These are phyloP conservation scores for Syritta pipiens DNA, from an alignment of 2,888 invertebrate genomes.

Conservation along the genomic window DNA sequence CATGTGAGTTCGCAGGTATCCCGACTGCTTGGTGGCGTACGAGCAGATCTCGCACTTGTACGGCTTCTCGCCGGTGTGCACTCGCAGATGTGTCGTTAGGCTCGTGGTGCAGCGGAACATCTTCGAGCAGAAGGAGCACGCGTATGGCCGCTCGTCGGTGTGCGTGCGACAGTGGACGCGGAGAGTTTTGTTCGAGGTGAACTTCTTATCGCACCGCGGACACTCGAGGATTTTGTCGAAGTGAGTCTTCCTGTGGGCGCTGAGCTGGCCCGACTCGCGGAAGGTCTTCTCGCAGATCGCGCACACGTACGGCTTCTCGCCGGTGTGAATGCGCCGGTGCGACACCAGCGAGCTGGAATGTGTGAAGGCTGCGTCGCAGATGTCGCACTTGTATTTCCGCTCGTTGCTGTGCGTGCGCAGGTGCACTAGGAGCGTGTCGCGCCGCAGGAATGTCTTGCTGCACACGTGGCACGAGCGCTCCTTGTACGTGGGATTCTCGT, in stretches of 20 bases:
- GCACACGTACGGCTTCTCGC: conserved; percentile 54
- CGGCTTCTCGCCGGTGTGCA: conserved; percentile 59
- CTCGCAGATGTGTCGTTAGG: conserved; percentile 52
- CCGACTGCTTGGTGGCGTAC: conserved; percentile 60
- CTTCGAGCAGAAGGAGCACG: conserved; percentile 42
- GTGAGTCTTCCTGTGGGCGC: conserved; percentile 57
- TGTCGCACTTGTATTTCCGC: conserved; percentile 53
- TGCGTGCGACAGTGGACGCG: conserved; percentile 62
- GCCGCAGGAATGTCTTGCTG: conserved; percentile 53
- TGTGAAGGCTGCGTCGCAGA: conserved; percentile 49
- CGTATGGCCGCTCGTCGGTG: conserved; percentile 60
- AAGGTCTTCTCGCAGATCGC: conserved; percentile 48
- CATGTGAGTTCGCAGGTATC: conserved; percentile 57
- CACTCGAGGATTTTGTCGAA: conserved; percentile 52
- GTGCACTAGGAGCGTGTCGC: conserved; percentile 54
- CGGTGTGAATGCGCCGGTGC: conserved; percentile 60
- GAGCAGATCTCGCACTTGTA: conserved; percentile 63
- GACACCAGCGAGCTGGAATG: conserved; percentile 67
- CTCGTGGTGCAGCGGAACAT: conserved; percentile 56
- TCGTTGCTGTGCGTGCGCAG: conserved; percentile 58
- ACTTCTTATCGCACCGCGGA: conserved; percentile 60
- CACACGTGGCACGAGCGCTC: conserved; percentile 59
- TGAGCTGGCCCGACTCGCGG: conserved; percentile 58
- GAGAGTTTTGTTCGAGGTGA: conserved; percentile 58
- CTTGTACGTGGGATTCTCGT: conserved; percentile 59